Conservation (phyloP, 2,888 invertebrate genomes). For the Ceraclea dissimilis region DNA sequence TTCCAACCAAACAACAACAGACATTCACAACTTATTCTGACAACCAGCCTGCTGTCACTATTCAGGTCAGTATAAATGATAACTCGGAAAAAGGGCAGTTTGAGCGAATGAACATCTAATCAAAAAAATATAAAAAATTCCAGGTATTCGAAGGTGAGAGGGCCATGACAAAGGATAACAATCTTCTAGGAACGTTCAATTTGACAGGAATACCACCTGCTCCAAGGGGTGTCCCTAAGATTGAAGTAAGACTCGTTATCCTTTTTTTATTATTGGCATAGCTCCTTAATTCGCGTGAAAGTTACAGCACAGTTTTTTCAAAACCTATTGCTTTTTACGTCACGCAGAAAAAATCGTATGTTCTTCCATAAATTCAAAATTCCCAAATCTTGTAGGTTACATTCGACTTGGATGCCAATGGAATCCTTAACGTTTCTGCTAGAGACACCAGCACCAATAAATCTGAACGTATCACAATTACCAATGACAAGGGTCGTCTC, state of each 20-base stretch:
- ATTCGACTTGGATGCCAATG: constrained; percentile 85
- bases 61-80: constrained; percentile 47
- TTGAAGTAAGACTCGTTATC: constrained; percentile 52
- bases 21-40: constrained; percentile 88
- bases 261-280: no score
- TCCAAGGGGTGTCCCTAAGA: constrained; percentile 71
- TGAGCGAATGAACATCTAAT: no score
- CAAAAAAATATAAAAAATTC: no score
- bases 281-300: no score
- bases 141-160: constrained; percentile 79
- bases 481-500: constrained; percentile 78
- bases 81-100: no score
- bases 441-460: constrained; percentile 73
- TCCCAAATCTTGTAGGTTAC: constrained; percentile 65
- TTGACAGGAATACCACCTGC: constrained; percentile 78
- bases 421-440: constrained; percentile 75
- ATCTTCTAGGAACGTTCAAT: constrained; percentile 74
- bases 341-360: background rate
- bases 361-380: no score
- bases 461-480: constrained; percentile 75
- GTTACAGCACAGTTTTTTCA: no score
- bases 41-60: constrained; percentile 84
- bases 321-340: no score
- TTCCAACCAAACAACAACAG: constrained; percentile 72
- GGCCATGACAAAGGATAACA: constrained; percentile 87